These are phyloP conservation scores for Montipora capricornis DNA, from an alignment of 64 coral and sea anemone species.

Conservation along the genomic window DNA sequence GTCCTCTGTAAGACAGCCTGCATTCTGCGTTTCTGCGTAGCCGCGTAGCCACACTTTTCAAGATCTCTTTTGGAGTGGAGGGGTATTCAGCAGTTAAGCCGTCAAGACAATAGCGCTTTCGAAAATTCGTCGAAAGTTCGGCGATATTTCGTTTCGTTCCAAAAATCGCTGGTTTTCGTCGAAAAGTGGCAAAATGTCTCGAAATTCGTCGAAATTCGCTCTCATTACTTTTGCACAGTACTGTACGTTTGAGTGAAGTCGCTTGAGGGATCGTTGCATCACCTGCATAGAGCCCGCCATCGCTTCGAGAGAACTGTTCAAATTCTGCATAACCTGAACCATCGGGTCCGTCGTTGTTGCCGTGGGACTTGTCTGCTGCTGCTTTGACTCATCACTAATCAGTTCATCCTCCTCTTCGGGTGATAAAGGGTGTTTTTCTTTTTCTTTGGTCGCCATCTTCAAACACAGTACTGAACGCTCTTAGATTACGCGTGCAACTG, in stretches of 20 bases:
- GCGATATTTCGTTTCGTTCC: too few species aligned
- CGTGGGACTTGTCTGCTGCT: background rate
- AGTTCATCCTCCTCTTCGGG: background rate
- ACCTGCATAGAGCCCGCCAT: slow-evolving; percentile 17
- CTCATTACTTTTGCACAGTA: too few species aligned
- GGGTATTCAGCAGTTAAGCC: too few species aligned
- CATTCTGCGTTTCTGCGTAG: too few species aligned
- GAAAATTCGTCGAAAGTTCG: too few species aligned
- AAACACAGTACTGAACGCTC: background rate
- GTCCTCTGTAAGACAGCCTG: too few species aligned
- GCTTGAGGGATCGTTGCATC: slow-evolving; percentile 29
- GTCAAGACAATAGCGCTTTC: too few species aligned
- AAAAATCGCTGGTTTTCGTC: too few species aligned
- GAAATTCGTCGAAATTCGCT: too few species aligned
- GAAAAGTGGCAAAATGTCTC: too few species aligned
- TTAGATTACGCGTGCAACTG: slow-evolving; percentile 5
- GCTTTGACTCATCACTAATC: background rate
- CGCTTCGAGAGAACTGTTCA: slow-evolving; percentile 15
- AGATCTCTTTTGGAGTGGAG: too few species aligned
- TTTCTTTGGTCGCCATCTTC: background rate
- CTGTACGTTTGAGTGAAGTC: background rate
- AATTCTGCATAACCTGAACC: background rate
- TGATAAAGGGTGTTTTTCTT: background rate
- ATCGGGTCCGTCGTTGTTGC: background rate
- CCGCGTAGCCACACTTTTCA: too few species aligned